Conservation (phyloP, 2,888 invertebrate species). For the Silvanus unidentatus region DNA sequence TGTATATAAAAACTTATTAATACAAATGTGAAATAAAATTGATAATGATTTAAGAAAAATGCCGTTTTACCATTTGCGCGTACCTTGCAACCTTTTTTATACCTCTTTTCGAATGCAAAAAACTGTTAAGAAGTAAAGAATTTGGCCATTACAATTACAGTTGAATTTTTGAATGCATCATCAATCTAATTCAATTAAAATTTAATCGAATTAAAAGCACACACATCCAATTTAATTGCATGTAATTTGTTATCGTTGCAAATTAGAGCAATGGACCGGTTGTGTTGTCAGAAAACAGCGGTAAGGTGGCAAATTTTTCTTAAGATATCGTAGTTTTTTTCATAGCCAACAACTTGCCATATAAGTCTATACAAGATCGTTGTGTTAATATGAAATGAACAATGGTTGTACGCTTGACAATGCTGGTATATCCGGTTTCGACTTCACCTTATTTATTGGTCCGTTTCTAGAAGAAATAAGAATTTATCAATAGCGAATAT, state of each 20-base stretch:
- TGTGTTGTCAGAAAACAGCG: constrained; percentile 14
- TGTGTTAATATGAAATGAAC: constrained; percentile 42
- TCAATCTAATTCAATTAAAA: constrained; percentile 31
- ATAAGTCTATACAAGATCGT: constrained; percentile 35
- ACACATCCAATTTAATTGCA: constrained; percentile 31
- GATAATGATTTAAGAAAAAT: no score
- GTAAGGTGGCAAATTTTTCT: constrained; percentile 35
- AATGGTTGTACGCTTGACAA: constrained; percentile 41
- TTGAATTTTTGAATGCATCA: constrained; percentile 9
- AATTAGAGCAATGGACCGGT: constrained; percentile 28
- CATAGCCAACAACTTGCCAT: constrained; percentile 29
- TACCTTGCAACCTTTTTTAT: no score
- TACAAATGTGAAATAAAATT: no score
- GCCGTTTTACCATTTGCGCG: no score
- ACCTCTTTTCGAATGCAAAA: no score
- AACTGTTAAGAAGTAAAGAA: no score
- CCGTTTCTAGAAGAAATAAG: constrained; percentile 37
- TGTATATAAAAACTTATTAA: no score
- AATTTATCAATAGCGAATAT: constrained; percentile 39
- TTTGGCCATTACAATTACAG: neutral
- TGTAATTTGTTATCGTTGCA: constrained; percentile 34
- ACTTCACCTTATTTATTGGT: constrained; percentile 37
- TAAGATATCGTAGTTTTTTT: constrained; percentile 22
- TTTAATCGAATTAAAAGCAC: constrained; percentile 22
- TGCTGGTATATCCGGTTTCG: constrained; percentile 36